Evolutionary conservation across 2,797 vertebrate genomes (phyloP), one percentile per base, ranked within the genome.

Genomic region (Myiotriccus ornatus): DNA sequence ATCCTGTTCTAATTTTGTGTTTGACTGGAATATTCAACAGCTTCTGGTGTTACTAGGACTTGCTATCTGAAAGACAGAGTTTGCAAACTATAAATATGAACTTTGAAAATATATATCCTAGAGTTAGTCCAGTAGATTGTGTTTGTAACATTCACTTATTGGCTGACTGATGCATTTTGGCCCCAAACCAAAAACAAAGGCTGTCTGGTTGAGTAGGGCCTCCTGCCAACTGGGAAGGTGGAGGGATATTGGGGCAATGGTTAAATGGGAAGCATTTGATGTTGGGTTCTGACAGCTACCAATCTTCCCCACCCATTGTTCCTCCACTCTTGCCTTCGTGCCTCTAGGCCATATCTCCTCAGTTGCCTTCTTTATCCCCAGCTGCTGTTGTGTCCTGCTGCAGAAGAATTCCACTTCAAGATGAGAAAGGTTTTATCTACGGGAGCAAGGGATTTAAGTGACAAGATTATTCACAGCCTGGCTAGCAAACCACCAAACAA

Each of bases 21-120:
- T 95, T 92, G 94, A 96, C 92, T 97, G 95, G 97, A 96, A 97
- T 97, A 96, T 96, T 96, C 96, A 95, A 96, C 96, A 95, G 93
- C 89, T 97, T 97, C 96, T 94, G 93, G 90, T 91, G 97, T 96
- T 95, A 90, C 96, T 97, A 97, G 94, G 95, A 97, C 91, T 95
- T 94, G 89, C 94, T 95, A 95, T 96, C 89, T 96, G 89, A 96
- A 96, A 97, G 95, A 97, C 95, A 96, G 95, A 96, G 95, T 97
- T 96, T 97, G 95, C 94, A 97, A 95, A 96, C 94, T 96, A 96
- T 96, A 97, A 94, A 96, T 96, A 97, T 90, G 95, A 97, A 96
- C 95, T 95, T 96, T 96, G 91, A 94, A 96, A 97, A 95, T 96
- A 97, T 90, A 96, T 87, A 92, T 95, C 83, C 53, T 94, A 94